Conservation (phyloP, 2,797 vertebrate genomes). For the Semotilus atromaculatus region DNA sequence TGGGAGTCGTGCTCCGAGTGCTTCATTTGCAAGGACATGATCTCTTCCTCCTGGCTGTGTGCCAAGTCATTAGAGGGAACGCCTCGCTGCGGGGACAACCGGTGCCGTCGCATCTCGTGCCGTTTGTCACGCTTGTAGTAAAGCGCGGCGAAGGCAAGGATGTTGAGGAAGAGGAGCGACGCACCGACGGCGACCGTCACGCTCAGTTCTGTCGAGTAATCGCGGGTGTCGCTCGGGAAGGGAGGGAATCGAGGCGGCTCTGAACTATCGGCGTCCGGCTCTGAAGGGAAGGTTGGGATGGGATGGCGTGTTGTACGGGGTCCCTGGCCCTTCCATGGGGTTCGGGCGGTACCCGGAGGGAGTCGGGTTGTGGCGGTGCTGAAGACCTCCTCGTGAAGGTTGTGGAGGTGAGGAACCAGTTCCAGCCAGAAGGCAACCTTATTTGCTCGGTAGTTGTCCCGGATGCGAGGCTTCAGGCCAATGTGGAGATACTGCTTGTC, state of each 20-base stretch:
- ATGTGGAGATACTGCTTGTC: slow-evolving; percentile 96
- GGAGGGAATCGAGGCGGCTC: slow-evolving; percentile 75
- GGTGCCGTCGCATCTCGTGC: slow-evolving; percentile 87
- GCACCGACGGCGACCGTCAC: slow-evolving; percentile 92
- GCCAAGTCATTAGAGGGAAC: slow-evolving; percentile 85
- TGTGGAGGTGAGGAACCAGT: slow-evolving; percentile 91
- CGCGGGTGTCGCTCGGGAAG: slow-evolving; percentile 86
- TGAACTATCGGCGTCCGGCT: slow-evolving; percentile 74
- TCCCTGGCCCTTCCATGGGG: slow-evolving; percentile 67
- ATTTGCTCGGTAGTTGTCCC: slow-evolving; percentile 93
- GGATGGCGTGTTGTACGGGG: slow-evolving; percentile 82
- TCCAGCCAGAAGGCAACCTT: slow-evolving; percentile 97
- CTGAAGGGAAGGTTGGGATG: slow-evolving; percentile 80
- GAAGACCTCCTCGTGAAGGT: slow-evolving; percentile 81
- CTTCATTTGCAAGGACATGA: slow-evolving; percentile 93
- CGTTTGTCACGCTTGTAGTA: slow-evolving; percentile 94
- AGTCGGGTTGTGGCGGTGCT: slow-evolving; percentile 83
- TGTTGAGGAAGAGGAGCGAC: slow-evolving; percentile 93
- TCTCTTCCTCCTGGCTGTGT: slow-evolving; percentile 90
- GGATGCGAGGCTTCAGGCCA: slow-evolving; percentile 89
- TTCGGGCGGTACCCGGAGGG: slow-evolving; percentile 73
- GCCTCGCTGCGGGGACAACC: slow-evolving; percentile 82
- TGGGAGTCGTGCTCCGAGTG: slow-evolving; percentile 85
- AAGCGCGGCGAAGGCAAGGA: slow-evolving; percentile 91
- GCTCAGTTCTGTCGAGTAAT: slow-evolving; percentile 92